Evolutionary conservation across 1,140 invertebrate genomes (phyloP).

Genomic region (Mycetomoellerius zeteki): DNA sequence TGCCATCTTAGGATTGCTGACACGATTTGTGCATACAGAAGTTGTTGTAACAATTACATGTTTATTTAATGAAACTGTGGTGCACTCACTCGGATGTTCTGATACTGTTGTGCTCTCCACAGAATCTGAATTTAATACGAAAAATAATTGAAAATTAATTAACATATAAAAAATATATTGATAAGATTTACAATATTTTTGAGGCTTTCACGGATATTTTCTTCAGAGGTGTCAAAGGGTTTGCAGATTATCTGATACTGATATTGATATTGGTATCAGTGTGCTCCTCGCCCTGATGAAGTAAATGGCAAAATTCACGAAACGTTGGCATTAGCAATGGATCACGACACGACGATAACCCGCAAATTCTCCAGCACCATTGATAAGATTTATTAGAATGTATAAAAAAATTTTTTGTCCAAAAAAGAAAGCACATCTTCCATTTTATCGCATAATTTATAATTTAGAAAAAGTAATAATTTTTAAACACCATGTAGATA

Average conservation of each 20-base stretch:
- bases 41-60: conserved; percentile 69
- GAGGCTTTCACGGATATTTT: too few relatives aligned
- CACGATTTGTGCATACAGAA: conserved; percentile 63
- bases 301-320: too few relatives aligned
- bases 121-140: conserved; percentile 35
- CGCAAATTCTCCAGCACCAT: too few relatives aligned
- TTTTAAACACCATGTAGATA: background rate
- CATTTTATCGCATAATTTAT: background rate
- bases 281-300: too few relatives aligned
- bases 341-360: too few relatives aligned
- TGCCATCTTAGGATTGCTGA: conserved; percentile 69
- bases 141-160: conserved; percentile 49
- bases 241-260: too few relatives aligned
- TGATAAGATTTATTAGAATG: too few relatives aligned
- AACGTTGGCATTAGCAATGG: too few relatives aligned
- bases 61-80: conserved; percentile 63
- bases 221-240: too few relatives aligned
- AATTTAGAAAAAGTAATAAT: conserved; percentile 1
- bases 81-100: conserved; percentile 57
- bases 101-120: conserved; percentile 39
- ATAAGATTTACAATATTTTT: background rate
- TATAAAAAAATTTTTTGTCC: background rate
- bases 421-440: background rate
- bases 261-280: too few relatives aligned
- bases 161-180: background rate